Evolutionary conservation across 2,888 invertebrate genomes (phyloP), one percentile per base, ranked within the genome.

Genomic region (Leucophenga maculata): DNA sequence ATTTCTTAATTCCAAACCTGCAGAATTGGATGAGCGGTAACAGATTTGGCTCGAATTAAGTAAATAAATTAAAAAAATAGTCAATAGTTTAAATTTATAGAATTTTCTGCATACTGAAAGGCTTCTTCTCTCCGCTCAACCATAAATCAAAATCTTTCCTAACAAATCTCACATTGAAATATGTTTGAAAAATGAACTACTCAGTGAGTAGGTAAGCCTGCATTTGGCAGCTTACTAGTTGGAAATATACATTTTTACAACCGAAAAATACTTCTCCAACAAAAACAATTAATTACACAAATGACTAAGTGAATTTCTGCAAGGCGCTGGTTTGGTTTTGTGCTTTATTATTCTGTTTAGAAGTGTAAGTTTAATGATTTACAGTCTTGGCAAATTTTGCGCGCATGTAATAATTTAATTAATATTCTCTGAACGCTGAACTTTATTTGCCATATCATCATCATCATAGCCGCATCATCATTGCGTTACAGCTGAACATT

Each of bases 271-370:
- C 52, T 52, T 26, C 16, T 13, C 67, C 20, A 48, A 72, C 65
- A 72, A 72, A 72, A 79, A 78, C 75, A 75, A 81, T 81, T 81
- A 81, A 81, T 81, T 81, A 77, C 77, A 70, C 72, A 78, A 81
- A 81, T 82, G 80, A 81, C 78, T 80, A 71, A 77, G 72, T 74
- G 69, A 73, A 80, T 79, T 75, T 71, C 48, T 13, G 3, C 39
- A 39, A 8, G 11, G 11, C 3, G 39, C 39, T 39, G 6, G 39
- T 9, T 39, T 11, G 8, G 3, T 39, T 48, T 48, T 22, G 9
- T 46, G 9, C 39, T 59, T 26, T 57, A 8, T 26, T 22, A 9
- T 22, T 22, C n/a, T n/a, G n/a, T n/a, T n/a, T n/a, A n/a, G n/a
- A n/a, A n/a, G n/a, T n/a, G n/a, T n/a, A n/a, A n/a, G n/a, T n/a